Base-by-base conservation (phyloP, 2,888 invertebrate genomes). In the Philonicus albiceps region DNA sequence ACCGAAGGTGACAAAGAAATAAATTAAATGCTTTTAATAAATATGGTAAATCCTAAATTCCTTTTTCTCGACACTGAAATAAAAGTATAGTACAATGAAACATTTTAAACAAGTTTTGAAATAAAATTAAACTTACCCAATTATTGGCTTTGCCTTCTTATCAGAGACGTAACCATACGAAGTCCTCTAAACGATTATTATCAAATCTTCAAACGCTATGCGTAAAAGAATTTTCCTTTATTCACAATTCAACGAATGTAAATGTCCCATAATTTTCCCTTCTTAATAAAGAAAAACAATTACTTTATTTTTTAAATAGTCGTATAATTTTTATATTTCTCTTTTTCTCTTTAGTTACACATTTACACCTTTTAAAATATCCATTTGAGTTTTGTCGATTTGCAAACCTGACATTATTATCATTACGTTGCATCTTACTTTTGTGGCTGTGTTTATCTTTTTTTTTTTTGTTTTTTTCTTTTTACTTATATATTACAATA, bases 371-470 rank as follows among this genome's bases (percentile, higher is more conserved):
- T 49, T 80, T 80, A 27, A 53, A 80, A 49, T 53, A 80, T 53
- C n/a, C 43, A 78, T 80, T 81, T 76, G 53, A 31, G 55, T 55
- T 64, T 34, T 81, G 55, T 64, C 64, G 64, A 34, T 81, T 64
- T 81, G 81, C 81, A 81, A 55, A 81, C 55, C 64, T 81, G 81
- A 55, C 64, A 64, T 81, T 81, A 81, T 81, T 81, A 81, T 49
- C 49, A 27, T 49, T 64, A 64, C 64, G 64, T 80, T 43, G 53
- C 53, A 53, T 80, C 30, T 31, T 27, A 19, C 34, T 81, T 31
- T n/a, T 55, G 55, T 81, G 30, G 55, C 49, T 55, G 81, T 34
- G n/a, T 81, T 81, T 6, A 34, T 55, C 34, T 49, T 53, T 64
- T 31, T 34, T 43, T n/a, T n/a, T n/a, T n/a, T n/a, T n/a, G n/a